Evolutionary conservation across 2,797 vertebrate species (phyloP).

Genomic region (Antennarius maculatus): DNA sequence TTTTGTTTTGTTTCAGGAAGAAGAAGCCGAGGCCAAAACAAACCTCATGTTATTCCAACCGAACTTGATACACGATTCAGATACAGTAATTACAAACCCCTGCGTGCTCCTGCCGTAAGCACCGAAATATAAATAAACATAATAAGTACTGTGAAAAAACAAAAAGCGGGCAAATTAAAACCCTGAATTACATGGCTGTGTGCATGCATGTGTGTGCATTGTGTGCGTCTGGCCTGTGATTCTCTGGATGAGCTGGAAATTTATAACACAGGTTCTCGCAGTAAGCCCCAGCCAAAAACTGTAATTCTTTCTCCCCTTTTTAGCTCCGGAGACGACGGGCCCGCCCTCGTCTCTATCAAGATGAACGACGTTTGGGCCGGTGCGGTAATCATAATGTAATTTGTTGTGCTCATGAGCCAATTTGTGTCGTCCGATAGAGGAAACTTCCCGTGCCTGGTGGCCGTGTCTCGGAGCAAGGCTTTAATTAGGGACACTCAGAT

Average conservation of each 20-base stretch:
- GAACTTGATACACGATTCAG: constrained; percentile 70
- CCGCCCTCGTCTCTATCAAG: constrained; percentile 71
- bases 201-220: constrained; percentile 28
- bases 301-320: constrained; percentile 62
- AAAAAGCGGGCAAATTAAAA: constrained; percentile 68
- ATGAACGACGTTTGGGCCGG: constrained; percentile 67
- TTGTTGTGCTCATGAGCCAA: constrained; percentile 74
- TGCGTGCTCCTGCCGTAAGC: constrained; percentile 64
- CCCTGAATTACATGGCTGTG: constrained; percentile 71
- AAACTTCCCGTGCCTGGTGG: constrained; percentile 60
- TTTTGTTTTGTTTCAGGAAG: constrained; percentile 60
- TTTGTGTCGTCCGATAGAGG: constrained; percentile 67
- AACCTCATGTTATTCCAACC: constrained; percentile 67
- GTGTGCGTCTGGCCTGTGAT: constrained; percentile 60
- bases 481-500: constrained; percentile 74
- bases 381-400: constrained; percentile 76
- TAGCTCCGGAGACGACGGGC: constrained; percentile 49
- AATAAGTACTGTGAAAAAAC: constrained; percentile 82
- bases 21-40: constrained; percentile 37
- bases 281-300: constrained; percentile 53
- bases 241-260: constrained; percentile 73
- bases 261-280: constrained; percentile 62
- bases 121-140: constrained; percentile 83
- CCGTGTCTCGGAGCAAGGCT: constrained; percentile 62
- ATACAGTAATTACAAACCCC: constrained; percentile 78